These are phyloP conservation scores for Mormyrus lacerda DNA, from an alignment of 2,113 vertebrate species.

Conservation along the genomic window DNA sequence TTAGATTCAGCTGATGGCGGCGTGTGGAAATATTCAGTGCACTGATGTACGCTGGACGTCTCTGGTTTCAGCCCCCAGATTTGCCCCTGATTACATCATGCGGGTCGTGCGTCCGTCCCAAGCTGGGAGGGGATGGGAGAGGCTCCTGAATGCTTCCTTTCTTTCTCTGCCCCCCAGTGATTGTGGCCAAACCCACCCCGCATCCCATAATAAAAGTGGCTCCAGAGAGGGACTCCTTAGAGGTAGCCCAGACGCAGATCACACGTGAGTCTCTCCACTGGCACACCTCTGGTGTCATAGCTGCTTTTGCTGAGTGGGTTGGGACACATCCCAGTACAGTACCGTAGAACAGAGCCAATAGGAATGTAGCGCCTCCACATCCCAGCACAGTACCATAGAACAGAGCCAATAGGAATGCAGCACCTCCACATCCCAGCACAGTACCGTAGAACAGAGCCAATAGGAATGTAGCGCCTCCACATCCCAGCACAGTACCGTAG, in stretches of 20 bases:
- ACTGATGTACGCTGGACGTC: background rate
- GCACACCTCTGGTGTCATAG: too few species aligned
- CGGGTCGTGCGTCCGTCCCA: background rate
- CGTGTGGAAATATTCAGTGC: background rate
- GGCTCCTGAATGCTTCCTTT: background rate
- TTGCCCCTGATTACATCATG: background rate
- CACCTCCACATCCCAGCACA: background rate
- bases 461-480: too few species aligned
- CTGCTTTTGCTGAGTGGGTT: background rate
- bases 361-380: background rate
- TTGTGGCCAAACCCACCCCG: constrained; percentile 55
- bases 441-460: too few species aligned
- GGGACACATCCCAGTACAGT: background rate
- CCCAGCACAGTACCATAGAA: background rate
- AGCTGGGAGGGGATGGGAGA: background rate
- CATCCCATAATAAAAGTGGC: constrained; percentile 53
- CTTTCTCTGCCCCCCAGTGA: constrained; percentile 39
- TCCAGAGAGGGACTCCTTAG: constrained; percentile 49
- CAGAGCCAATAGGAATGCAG: too few species aligned
- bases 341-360: background rate
- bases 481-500: too few species aligned
- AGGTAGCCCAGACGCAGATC: constrained; percentile 56
- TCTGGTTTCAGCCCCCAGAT: background rate
- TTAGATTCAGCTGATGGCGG: background rate
- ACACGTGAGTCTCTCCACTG: constrained; percentile 56